These are phyloP conservation scores for Cassiopea xamachana DNA, from an alignment of 30 jellyfish, hydroid and myxozoan species.

Conservation along the genomic window DNA sequence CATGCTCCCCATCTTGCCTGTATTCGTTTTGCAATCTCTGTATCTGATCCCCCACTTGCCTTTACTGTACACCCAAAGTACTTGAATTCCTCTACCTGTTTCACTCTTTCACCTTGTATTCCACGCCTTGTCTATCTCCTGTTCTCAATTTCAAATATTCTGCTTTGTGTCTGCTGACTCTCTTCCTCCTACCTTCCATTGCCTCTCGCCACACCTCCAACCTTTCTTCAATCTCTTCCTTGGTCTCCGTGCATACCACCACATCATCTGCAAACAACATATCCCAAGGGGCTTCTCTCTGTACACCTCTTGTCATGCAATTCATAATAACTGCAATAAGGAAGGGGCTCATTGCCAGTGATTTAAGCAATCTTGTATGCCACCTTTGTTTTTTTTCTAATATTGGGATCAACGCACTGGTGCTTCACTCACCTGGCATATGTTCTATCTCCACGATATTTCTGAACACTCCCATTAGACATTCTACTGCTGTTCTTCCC, in stretches of 20 bases:
- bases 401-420: conserved; percentile 31
- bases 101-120: background rate
- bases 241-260: background rate
- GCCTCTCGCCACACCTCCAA: conserved; percentile 24
- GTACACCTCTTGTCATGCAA: conserved; percentile 1
- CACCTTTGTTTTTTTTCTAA: conserved; percentile 14
- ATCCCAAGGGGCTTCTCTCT: conserved; percentile 10
- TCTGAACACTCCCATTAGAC: background rate
- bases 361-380: conserved; percentile 1
- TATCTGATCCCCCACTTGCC: background rate
- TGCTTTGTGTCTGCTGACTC: conserved; percentile 29
- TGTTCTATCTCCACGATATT: conserved; percentile 24
- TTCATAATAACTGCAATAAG: conserved; percentile 1
- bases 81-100: background rate
- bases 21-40: background rate
- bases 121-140: background rate
- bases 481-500: conserved; percentile 20
- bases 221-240: background rate
- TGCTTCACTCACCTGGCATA: conserved; percentile 47
- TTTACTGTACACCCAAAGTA: background rate
- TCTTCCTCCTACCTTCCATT: conserved; percentile 9
- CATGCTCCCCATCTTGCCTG: background rate
- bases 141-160: conserved; percentile 16
- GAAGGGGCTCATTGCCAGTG: conserved; percentile 8
- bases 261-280: conserved; percentile 31